Conservation (phyloP, 2,888 invertebrate species). For the Myopa tessellatipennis region DNA sequence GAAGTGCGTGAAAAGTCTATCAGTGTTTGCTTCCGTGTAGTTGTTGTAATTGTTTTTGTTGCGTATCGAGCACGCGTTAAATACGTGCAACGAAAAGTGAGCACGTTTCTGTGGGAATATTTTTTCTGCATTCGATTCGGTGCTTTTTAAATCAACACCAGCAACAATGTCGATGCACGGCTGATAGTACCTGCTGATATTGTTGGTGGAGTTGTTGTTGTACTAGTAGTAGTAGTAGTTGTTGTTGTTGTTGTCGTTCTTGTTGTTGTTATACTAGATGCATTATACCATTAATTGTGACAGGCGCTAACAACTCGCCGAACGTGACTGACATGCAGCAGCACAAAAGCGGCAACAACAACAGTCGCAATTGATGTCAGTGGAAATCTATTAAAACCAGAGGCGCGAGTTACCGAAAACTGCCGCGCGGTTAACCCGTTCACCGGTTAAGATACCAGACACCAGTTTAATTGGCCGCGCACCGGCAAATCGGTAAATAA, state of each 20-base stretch:
- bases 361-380: not conserved
- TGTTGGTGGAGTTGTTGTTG: not conserved
- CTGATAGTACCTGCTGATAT: not conserved
- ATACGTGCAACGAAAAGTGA: not conserved
- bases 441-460: not conserved
- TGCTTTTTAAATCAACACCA: not conserved
- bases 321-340: conserved; percentile 29
- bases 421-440: not conserved
- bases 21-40: not conserved
- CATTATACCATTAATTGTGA: conserved; percentile 31
- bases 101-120: not conserved
- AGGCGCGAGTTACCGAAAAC: not conserved
- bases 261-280: not conserved
- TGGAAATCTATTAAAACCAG: not conserved
- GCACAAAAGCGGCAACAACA: not conserved
- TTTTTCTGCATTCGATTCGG: not conserved
- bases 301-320: conserved; percentile 27
- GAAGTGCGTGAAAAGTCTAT: conserved; percentile 19
- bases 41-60: conserved; percentile 18
- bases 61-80: conserved; percentile 5
- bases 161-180: conserved; percentile 7
- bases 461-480: conserved; percentile 23
- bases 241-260: not conserved
- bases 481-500: conserved; percentile 1
- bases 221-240: not conserved